These are phyloP conservation scores for Petrolisthes manimaculis DNA, from an alignment of 2,888 invertebrate species.

Conservation along the genomic window DNA sequence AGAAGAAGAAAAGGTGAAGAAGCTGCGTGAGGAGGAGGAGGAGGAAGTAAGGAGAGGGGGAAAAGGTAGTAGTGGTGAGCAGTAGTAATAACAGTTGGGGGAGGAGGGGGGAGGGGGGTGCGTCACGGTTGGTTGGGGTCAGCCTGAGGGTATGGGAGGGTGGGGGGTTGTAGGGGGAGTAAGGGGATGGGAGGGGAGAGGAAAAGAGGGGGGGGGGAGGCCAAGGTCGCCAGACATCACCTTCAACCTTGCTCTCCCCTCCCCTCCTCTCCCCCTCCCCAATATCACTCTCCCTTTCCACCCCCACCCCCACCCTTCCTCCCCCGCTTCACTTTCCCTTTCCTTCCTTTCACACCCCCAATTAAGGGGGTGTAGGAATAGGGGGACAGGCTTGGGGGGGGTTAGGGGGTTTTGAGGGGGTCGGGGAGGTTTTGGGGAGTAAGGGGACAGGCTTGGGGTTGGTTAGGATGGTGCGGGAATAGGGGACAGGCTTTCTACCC, in stretches of 20 bases:
- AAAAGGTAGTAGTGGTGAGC: background rate
- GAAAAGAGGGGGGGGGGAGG: background rate
- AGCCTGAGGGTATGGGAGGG: background rate
- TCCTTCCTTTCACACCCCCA: background rate
- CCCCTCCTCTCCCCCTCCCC: background rate
- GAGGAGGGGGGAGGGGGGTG: background rate
- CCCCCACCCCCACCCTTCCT: background rate
- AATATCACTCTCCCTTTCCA: background rate
- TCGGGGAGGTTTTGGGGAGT: no score
- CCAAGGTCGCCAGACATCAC: background rate
- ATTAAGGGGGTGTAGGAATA: no score
- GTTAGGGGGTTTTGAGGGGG: no score
- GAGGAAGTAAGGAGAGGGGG: background rate
- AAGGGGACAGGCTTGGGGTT: no score
- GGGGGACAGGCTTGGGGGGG: no score
- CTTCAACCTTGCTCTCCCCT: conserved; percentile 3
- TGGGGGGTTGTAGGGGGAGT: background rate
- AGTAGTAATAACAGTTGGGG: background rate
- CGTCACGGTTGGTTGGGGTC: conserved; percentile 16
- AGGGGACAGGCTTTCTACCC: no score
- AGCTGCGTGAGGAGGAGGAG: background rate
- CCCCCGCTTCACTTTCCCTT: background rate
- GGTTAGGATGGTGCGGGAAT: no score
- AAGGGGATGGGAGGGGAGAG: background rate
- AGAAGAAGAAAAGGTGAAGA: no score